phyloP scores from a whole-genome alignment of 2,113 vertebrate genomes.

The Mesocricetus auratus region DNA sequence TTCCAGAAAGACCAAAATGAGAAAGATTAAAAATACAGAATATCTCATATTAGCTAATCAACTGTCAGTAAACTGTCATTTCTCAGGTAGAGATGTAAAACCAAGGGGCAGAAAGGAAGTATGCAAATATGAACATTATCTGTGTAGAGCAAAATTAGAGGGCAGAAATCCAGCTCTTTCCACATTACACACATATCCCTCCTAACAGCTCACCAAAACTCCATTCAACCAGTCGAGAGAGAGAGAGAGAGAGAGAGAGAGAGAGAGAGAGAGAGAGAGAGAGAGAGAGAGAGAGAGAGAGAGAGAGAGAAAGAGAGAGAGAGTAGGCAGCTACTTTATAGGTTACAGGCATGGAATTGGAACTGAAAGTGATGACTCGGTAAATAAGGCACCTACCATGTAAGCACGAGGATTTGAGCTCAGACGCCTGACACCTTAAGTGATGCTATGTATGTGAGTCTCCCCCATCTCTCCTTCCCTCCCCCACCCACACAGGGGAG shows the following conservation, averaged over 20 bases:
- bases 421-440: no score
- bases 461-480: background rate
- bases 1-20: background rate
- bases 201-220: background rate
- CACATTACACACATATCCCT: background rate
- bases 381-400: background rate
- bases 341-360: background rate
- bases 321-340: background rate
- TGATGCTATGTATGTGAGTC: background rate
- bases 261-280: background rate
- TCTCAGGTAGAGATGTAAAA: constrained; percentile 24
- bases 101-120: background rate
- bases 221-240: background rate
- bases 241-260: no score
- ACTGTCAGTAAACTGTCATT: background rate
- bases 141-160: constrained; percentile 9
- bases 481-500: background rate
- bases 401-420: background rate
- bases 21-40: constrained; percentile 20
- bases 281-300: no score
- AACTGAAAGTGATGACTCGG: no score
- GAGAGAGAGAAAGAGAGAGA: background rate
- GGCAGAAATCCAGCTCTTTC: background rate
- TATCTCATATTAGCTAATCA: background rate
- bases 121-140: background rate